These are phyloP conservation scores for Ceyx margarethae DNA, from an alignment of 2,113 vertebrate genomes.

Conservation along the genomic window DNA sequence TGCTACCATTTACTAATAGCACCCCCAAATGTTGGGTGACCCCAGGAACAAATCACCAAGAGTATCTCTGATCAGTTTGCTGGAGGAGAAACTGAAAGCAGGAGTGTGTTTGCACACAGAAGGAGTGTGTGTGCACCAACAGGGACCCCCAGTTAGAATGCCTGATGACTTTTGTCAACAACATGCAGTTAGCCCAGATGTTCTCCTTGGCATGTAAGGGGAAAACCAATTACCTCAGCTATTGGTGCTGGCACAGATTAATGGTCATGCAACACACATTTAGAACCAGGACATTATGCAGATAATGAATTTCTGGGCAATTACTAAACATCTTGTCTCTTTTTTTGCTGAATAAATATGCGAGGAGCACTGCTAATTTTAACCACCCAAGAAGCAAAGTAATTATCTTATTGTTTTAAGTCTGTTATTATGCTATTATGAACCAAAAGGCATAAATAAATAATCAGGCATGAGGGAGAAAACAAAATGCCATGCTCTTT, in stretches of 20 bases:
- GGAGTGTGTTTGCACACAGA: neutral
- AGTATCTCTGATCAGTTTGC: neutral
- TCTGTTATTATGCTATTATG: constrained; percentile 51
- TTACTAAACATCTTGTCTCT: constrained; percentile 26
- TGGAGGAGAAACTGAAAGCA: neutral
- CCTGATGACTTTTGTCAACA: constrained; percentile 26
- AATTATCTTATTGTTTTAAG: constrained; percentile 45
- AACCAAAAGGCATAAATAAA: constrained; percentile 21
- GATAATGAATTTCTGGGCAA: constrained; percentile 57
- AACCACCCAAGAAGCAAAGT: constrained; percentile 43
- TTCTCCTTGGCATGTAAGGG: constrained; percentile 2
- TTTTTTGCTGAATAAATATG: constrained; percentile 26
- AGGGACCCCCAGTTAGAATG: neutral
- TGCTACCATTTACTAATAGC: neutral
- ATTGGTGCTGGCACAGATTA: constrained; percentile 7
- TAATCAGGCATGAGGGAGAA: neutral
- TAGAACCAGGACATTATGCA: constrained; percentile 51
- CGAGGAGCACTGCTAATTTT: constrained; percentile 18
- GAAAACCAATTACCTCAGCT: constrained; percentile 48
- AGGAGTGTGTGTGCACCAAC: neutral
- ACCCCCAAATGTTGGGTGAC: neutral
- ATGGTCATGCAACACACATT: constrained; percentile 16
- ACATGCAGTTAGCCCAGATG: constrained; percentile 17
- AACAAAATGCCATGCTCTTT: neutral
- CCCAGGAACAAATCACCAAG: neutral